Evolutionary conservation across 2,888 invertebrate species (phyloP).

Genomic region (Pimpla rufipes): DNA sequence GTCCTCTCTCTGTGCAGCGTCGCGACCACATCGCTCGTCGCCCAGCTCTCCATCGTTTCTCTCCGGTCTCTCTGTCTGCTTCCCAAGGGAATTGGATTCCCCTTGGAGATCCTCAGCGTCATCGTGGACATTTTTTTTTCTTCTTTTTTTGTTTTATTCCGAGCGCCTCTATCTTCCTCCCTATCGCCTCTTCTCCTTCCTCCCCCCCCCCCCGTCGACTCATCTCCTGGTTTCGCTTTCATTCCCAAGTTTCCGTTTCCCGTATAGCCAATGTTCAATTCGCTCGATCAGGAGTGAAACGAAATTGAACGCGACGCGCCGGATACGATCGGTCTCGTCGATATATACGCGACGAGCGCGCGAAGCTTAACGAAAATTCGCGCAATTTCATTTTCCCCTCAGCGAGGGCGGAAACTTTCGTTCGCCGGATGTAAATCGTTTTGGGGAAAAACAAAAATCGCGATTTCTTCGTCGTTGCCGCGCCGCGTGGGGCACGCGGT

Average conservation of each 20-base stretch:
- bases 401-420: conserved; percentile 31
- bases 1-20: conserved; percentile 56
- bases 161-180: conserved; percentile 24
- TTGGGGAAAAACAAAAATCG: not conserved
- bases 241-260: not conserved
- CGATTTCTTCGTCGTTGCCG: not conserved
- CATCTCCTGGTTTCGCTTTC: not conserved
- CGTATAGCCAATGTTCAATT: conserved; percentile 29
- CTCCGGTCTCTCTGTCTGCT: conserved; percentile 56
- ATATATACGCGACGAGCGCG: not conserved
- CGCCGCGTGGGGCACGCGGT: conserved; percentile 6
- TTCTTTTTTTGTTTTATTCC: too few relatives aligned
- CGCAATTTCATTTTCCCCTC: conserved; percentile 7
- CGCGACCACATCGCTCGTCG: conserved; percentile 56
- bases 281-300: conserved; percentile 2
- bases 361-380: not conserved
- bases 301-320: conserved; percentile 31
- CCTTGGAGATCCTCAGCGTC: conserved; percentile 65
- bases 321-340: conserved; percentile 11
- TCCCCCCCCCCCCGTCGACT: not conserved
- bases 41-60: conserved; percentile 56
- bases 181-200: conserved; percentile 30
- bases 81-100: conserved; percentile 68
- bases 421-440: conserved; percentile 10
- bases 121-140: conserved; percentile 64